Base-by-base conservation (phyloP, 1,140 invertebrate species). In the Pachypeltis micranthus region DNA sequence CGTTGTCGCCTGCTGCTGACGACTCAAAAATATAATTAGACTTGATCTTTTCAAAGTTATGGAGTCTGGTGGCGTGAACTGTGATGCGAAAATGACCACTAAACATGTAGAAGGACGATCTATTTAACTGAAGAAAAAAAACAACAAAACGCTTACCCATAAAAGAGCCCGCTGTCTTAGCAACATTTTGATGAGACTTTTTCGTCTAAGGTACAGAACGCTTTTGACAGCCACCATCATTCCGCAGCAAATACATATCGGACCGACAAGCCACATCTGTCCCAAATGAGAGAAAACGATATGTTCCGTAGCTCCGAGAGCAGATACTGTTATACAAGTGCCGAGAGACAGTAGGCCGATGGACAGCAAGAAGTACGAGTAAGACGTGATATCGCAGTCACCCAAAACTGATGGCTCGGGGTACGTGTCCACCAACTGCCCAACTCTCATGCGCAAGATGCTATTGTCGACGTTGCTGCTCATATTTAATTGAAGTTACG, bases 251-350 rank as follows among this genome's bases (percentile, higher is more conserved):
- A 84, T 83, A 71, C 83, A 83, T 69, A 85, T 80, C 14, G 83
- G 83, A 64, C 83, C 83, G 21, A 84, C 80, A 4, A 84, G 75
- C 83, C 83, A 85, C 81, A 84, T 83, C 72, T 83, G 81, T 60
- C 81, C 81, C 56, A 85, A 73, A 73, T 80, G 79, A 44, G 72
- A 78, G 65, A 82, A 77, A 63, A 83, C 74, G 60, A 79, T 77
- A 34, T 79, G 79, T 73, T 82, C 77, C 39, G 69, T 69, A 67
- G 80, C 80, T 60, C 81, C 81, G 56, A 84, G 72, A 27, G 82
- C 81, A 23, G 83, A 71, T 54, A 84, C 79, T 56, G 82, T 84
- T 61, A 85, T 81, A 23, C 81, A 77, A 31, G 81, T 81, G 31
- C 83, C 83, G 51, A 84, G 78, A 16, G 80, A 79, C 73, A 84